Base-by-base conservation (phyloP, 2,888 invertebrate genomes). In the Tricholauxania praeusta region DNA sequence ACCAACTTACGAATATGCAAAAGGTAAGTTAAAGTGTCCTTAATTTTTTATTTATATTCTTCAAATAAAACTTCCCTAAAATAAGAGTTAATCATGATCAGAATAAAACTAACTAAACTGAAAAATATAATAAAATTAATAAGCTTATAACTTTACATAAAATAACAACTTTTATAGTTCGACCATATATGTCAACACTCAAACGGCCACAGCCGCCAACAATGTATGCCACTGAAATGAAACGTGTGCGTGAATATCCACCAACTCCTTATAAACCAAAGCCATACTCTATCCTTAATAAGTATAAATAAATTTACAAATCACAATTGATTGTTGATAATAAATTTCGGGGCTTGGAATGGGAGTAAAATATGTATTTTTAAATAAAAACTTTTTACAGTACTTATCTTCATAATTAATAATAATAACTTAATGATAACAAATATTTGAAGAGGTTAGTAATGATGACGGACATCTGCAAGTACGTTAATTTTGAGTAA, bases 191-290 rank as follows among this genome's bases (percentile, higher is more conserved):
- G 76, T 79, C 82, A 75, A 79, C 83, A 77, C 82, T 82, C 81
- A 84, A 84, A 82, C 81, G 84, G 72, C 80, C 72, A 67, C 72
- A 75, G 62, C 74, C 71, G 62, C 74, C 71, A 57, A 57, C 78
- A 47, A 64, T 72, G 72, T 84, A 84, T 80, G 80, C 79, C 76
- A 82, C 80, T 76, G 84, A 84, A 80, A 80, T 81, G 78, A 84
- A 84, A 80, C 84, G 84, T 74, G 78, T 82, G 76, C 84, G 85
- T 78, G 85, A 84, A 80, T 79, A 81, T 74, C 79, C 84, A 71
- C 79, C 82, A 76, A 83, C 81, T 79, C 81, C 82, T 71, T 84
- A 82, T 79, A 80, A 83, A 81, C 81, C 84, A 68, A 81, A 80
- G 79, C 71, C 83, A 71, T 82, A 84, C 78, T 75, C 78, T 75